Base-by-base conservation (phyloP, 2,113 vertebrate genomes). In the Deroptyus accipitrinus region DNA sequence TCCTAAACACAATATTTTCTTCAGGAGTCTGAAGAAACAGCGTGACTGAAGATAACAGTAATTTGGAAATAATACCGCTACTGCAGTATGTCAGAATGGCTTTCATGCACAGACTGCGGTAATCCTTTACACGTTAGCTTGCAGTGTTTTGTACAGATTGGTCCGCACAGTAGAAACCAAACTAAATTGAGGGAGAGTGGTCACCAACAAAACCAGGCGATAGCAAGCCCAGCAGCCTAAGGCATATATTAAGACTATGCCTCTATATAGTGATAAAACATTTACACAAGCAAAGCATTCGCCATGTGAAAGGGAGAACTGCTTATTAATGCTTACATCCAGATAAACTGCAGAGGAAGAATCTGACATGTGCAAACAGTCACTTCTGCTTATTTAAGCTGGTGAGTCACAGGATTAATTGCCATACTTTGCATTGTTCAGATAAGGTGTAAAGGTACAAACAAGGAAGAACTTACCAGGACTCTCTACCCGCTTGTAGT, bases 401-500 rank as follows among this genome's bases (percentile, higher is more conserved):
- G 10, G 59, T 82, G 86, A 94, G 52, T 94, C 91, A 94, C 63
- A 7, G 44, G 85, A 91, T 79, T 91, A 89, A 92, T 84, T 67
- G 74, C 73, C 81, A 87, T 55, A 79, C 66, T 89, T 80, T 37
- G 59, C 78, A 79, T 82, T 80, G 86, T 28, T 96, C 79, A 91
- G 85, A 90, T 95, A 94, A 95, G 75, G 64, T 74, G 35, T 54
- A 77, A 95, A 87, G 68, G 89, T 46, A 86, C 86, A 89, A 90
- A 91, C 66, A 83, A 88, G 90, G 87, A 83, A 94, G 70, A 92
- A 97, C 99, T 97, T 97, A 99, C 99, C 99, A 78, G 99, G 99
- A 96, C 99, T 99, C 92, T 99, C 99, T 54, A 99, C 99, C 13
- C 99, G 98, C 97, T 99, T 99, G 94, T 99, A 99, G 98, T 99